Evolutionary conservation across 2,797 vertebrate genomes (phyloP), one percentile per base, ranked within the genome.

Genomic region (Melanotaenia pygmaea): DNA sequence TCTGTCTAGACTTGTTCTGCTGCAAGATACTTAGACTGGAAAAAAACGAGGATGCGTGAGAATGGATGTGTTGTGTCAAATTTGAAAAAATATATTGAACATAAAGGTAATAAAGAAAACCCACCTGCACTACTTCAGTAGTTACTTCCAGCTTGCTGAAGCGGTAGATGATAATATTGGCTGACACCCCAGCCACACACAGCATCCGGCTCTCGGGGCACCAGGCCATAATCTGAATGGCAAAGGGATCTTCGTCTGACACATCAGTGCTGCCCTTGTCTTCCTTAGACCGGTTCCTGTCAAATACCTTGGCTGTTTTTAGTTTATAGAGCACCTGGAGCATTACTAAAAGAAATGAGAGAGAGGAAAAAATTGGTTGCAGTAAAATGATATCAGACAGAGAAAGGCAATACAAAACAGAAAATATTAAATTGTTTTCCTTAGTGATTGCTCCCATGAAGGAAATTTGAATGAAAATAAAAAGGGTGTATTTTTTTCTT

Each of bases 271-370:
- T 96, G 68, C 95, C 95, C 83, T 94, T 97, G 83, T 99, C 98
- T 65, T 99, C 98, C 92, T 97, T 98, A 86, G 94, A 95, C 87
- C 96, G 93, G 72, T 96, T 95, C 84, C 97, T 98, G 94, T 99
- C 98, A 91, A 99, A 99, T 76, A 99, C 97, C 95, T 99, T 99
- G 81, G 97, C 96, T 69, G 98, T 99, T 95, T 99, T 99, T 83
- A 99, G 93, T 86, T 99, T 99, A 92, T 99, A 99, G 86, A 99
- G 94, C 83, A 99, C 96, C 95, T 99, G 98, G 85, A 99, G 94
- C 38, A 96, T 99, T 96, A 99, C 98, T 99, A 80, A 53, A 30
- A 22, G 37, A 62, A 68, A 30, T 11, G 18, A 45, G 24, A 9
- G n/a, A 32, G 35, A 28, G 63, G 5, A 58, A 57, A 59, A 13